Percentiles rank a stretch among this genome's conserved stretches.
These are phyloP conservation scores for Rhizoglyphus robini DNA, from an alignment of 1,140 invertebrate species.

Conservation along the genomic window DNA sequence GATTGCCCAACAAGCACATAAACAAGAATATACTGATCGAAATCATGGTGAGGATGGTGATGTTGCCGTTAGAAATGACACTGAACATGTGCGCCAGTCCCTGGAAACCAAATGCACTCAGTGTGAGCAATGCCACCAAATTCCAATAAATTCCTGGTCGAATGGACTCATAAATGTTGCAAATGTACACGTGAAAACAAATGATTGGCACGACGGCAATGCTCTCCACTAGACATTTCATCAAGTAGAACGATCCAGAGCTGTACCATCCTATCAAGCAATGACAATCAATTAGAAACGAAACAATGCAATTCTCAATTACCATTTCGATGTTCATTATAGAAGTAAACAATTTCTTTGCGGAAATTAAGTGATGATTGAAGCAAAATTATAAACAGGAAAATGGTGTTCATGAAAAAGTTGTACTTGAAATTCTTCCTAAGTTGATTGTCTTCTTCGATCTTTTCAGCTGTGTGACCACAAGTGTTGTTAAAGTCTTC, in stretches of 20 bases:
- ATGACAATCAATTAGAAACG: background rate
- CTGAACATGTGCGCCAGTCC: background rate
- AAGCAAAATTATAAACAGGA: background rate
- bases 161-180: background rate
- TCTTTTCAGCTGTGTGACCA: background rate
- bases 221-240: background rate
- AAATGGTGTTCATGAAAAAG: background rate
- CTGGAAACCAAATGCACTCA: background rate
- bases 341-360: background rate
- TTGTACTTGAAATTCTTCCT: slow-evolving; percentile 1
- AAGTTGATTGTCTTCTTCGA: background rate
- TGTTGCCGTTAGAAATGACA: background rate
- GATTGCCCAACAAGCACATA: background rate
- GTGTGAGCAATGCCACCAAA: background rate
- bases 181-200: background rate
- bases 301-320: background rate
- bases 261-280: slow-evolving; percentile 7
- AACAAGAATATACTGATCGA: background rate
- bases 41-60: background rate
- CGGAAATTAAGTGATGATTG: background rate
- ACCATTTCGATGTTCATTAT: slow-evolving; percentile 19
- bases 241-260: background rate
- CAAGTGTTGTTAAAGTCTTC: background rate
- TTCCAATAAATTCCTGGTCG: background rate
- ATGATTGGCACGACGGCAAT: background rate